Evolutionary conservation across 2,797 vertebrate genomes (phyloP).

Genomic region (Eupleurogrammus muticus): DNA sequence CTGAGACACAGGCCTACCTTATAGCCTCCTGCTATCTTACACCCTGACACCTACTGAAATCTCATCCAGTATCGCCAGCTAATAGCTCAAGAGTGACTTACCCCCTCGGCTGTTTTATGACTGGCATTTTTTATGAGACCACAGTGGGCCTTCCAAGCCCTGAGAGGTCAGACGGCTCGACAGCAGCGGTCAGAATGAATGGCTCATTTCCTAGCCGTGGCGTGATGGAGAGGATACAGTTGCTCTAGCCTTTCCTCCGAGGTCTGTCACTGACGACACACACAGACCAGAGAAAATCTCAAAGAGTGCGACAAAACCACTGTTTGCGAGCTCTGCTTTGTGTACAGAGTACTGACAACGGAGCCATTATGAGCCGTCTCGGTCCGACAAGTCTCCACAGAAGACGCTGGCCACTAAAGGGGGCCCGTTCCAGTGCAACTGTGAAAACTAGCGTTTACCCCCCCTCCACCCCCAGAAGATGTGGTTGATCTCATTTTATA

Average conservation of each 20-base stretch:
- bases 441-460: slow-evolving; percentile 54
- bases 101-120: slow-evolving; percentile 77
- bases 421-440: slow-evolving; percentile 46
- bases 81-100: slow-evolving; percentile 70
- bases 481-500: slow-evolving; percentile 81
- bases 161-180: slow-evolving; percentile 74
- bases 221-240: slow-evolving; percentile 70
- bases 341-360: slow-evolving; percentile 51
- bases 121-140: slow-evolving; percentile 81
- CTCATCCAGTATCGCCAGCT: slow-evolving; percentile 74
- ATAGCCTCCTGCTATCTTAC: slow-evolving; percentile 63
- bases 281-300: slow-evolving; percentile 45
- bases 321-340: slow-evolving; percentile 62
- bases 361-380: slow-evolving; percentile 52
- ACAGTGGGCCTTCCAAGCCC: slow-evolving; percentile 67
- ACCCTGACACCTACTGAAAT: slow-evolving; percentile 79
- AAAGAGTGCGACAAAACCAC: slow-evolving; percentile 63
- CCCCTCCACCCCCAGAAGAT: slow-evolving; percentile 60
- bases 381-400: slow-evolving; percentile 40
- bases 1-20: slow-evolving; percentile 48
- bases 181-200: slow-evolving; percentile 73
- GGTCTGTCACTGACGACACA: slow-evolving; percentile 59
- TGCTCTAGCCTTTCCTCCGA: slow-evolving; percentile 55
- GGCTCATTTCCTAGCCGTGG: slow-evolving; percentile 77
- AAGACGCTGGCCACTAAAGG: slow-evolving; percentile 39